phyloP scores from a whole-genome alignment of 2,797 vertebrate genomes.

The Antennarius maculatus region DNA sequence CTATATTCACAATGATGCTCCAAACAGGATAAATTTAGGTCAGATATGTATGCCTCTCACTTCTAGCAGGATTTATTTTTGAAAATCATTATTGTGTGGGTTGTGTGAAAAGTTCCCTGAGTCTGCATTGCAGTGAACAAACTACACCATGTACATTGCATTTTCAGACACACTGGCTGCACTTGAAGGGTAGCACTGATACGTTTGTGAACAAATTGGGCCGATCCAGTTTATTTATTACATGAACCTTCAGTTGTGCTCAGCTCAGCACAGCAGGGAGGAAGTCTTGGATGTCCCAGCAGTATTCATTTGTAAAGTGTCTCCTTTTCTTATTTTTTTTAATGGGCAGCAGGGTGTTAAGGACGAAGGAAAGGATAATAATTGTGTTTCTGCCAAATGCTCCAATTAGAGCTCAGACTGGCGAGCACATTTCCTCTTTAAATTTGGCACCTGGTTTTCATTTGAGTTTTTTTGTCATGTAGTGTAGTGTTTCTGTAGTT shows the following conservation, averaged over 20 bases:
- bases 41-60: background rate
- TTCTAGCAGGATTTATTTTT: background rate
- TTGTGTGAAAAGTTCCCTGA: conserved; percentile 8
- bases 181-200: conserved; percentile 42
- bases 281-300: conserved; percentile 47
- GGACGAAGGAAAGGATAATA: conserved; percentile 47
- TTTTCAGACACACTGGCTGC: conserved; percentile 26
- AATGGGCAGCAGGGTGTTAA: conserved; percentile 51
- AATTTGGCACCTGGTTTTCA: conserved; percentile 44
- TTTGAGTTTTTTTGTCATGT: conserved; percentile 13
- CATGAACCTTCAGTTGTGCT: conserved; percentile 45
- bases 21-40: background rate
- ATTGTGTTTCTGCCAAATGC: conserved; percentile 60
- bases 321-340: conserved; percentile 47
- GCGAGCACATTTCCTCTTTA: conserved; percentile 52
- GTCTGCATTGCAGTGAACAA: background rate
- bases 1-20: background rate
- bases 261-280: conserved; percentile 48
- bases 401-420: conserved; percentile 61
- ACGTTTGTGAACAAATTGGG: conserved; percentile 58
- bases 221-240: conserved; percentile 53
- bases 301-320: conserved; percentile 64
- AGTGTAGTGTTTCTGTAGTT: conserved; percentile 7
- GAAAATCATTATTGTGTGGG: background rate
- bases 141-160: background rate